Base-by-base conservation (phyloP, 1,140 invertebrate genomes). In the Philaenus spumarius region DNA sequence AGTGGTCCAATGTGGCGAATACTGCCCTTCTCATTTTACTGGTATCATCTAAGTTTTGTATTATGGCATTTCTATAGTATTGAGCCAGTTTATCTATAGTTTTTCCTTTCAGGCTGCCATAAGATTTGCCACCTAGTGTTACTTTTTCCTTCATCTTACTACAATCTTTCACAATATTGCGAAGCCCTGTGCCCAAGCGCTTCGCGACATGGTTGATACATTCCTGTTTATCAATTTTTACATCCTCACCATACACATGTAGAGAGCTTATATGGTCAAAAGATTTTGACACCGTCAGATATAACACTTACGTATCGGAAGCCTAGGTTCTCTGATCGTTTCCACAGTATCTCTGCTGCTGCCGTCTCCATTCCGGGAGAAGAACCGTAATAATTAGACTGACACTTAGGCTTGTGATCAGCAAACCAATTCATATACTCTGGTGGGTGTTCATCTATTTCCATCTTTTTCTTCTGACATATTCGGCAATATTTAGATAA, bases 171-270 rank as follows among this genome's bases (percentile, higher is more conserved):
- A 62, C 40, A 14, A 55, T 7, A 35, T 64, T 61, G 35, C 24
- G 15, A 20, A 61, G 50, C 6, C 58, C 46, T 51, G 62, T 67
- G 55, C 66, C 58, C 58, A 67, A 53, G 3, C 62, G 56, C 51
- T 68, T 69, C 22, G 52, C 43, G 12, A 67, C 62, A 48, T 68
- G 66, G 57, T n/a, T n/a, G n/a, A n/a, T n/a, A n/a, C n/a, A n/a
- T n/a, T n/a, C n/a, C n/a, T n/a, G n/a, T n/a, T n/a, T n/a, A n/a
- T n/a, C n/a, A n/a, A n/a, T n/a, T n/a, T n/a, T n/a, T n/a, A n/a
- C n/a, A n/a, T n/a, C n/a, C 67, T 69, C 2, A 68, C 65, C 56
- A 51, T 68, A 68, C 4, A 64, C 37, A 26, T 64, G 52, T 17
- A 65, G 46, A 15, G 37, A 56, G 11, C 22, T 19, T 20, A 69